A percentile compares a stretch with the other conserved stretches of the same genome.
Evolutionary conservation across 2,113 vertebrate genomes (phyloP).

Genomic region (Scatophagus argus): DNA sequence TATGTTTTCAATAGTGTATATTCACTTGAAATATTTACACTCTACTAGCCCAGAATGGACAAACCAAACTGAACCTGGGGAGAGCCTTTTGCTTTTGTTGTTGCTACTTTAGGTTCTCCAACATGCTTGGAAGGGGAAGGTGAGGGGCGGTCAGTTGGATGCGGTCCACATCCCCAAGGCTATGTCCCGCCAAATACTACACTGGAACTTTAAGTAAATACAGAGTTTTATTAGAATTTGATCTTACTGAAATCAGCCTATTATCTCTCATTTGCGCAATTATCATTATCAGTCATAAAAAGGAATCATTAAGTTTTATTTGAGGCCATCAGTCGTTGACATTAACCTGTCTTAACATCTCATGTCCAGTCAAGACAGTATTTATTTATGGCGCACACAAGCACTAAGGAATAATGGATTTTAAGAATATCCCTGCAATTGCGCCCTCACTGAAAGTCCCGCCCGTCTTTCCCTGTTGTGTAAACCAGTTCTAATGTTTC

Average conservation of each 20-base stretch:
- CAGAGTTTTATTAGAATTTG: background rate
- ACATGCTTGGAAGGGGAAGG: too few relatives aligned
- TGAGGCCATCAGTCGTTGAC: background rate
- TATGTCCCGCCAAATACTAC: too few relatives aligned
- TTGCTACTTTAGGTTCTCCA: too few relatives aligned
- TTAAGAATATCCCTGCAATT: background rate
- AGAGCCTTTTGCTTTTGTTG: too few relatives aligned
- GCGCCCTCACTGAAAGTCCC: background rate
- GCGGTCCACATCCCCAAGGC: too few relatives aligned
- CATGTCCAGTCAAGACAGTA: background rate
- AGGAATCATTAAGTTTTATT: background rate
- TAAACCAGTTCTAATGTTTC: constrained; percentile 13
- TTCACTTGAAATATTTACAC: too few relatives aligned
- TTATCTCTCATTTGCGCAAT: background rate
- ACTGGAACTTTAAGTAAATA: too few relatives aligned
- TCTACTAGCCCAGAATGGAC: too few relatives aligned
- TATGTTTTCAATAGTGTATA: too few relatives aligned
- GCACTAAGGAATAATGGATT: background rate
- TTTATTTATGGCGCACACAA: background rate
- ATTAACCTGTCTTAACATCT: background rate
- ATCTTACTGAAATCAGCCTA: background rate
- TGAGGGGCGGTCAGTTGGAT: too few relatives aligned
- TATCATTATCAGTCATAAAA: background rate
- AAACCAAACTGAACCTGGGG: too few relatives aligned
- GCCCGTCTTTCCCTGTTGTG: background rate